Conservation (phyloP, 1,140 invertebrate species). For the Branchinecta lynchi region DNA sequence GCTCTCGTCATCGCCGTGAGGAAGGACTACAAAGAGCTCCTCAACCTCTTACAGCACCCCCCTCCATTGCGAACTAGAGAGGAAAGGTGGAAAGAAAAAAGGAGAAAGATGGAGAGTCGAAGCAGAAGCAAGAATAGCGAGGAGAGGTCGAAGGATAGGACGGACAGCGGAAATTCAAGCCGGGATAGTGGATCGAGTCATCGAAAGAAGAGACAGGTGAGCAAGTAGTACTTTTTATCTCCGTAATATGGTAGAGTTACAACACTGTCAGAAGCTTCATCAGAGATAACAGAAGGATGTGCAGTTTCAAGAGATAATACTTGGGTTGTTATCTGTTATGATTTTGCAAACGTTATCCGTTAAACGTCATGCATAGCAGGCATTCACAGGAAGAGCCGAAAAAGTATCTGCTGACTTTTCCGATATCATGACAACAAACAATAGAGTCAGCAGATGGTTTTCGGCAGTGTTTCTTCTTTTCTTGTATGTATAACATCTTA, state of each 20-base stretch:
- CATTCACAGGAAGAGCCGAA: no score
- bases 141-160: slow-evolving; percentile 32
- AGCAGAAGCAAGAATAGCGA: slow-evolving; percentile 27
- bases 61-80: slow-evolving; percentile 26
- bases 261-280: no score
- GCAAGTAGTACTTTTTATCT: not conserved
- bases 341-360: no score
- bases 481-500: no score
- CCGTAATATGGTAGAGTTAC: not conserved
- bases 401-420: no score
- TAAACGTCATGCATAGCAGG: no score
- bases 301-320: no score
- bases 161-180: slow-evolving; percentile 32
- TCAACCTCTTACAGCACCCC: slow-evolving; percentile 52
- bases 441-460: no score
- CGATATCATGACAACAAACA: no score
- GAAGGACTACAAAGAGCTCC: slow-evolving; percentile 67
- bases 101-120: slow-evolving; percentile 30
- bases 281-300: no score
- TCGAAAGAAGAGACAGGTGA: slow-evolving; percentile 24
- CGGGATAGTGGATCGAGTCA: slow-evolving; percentile 32
- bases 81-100: slow-evolving; percentile 15
- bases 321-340: no score
- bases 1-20: slow-evolving; percentile 72
- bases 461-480: no score